Conservation (phyloP, 2,888 invertebrate genomes). For the Agrypnus murinus region DNA sequence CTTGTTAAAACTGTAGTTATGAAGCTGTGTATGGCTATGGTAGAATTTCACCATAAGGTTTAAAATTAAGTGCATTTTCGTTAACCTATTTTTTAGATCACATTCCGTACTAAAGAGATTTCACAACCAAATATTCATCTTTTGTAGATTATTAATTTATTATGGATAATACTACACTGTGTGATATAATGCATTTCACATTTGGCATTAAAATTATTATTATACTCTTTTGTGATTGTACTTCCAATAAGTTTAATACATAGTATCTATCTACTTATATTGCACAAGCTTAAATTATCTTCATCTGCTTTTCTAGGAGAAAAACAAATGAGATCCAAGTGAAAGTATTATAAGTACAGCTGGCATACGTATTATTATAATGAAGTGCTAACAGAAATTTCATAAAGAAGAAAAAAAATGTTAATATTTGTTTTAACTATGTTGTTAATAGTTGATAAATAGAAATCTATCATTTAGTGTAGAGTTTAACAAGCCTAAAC, state of each 20-base stretch:
- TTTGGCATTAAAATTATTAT: slow-evolving; percentile 23
- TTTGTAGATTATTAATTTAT: slow-evolving; percentile 40
- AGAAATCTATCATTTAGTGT: slow-evolving; percentile 44
- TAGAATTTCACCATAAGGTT: slow-evolving; percentile 46
- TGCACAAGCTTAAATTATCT: slow-evolving; percentile 43
- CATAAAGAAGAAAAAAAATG: slow-evolving; percentile 31
- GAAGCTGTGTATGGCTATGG: slow-evolving; percentile 45
- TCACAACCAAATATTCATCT: slow-evolving; percentile 22
- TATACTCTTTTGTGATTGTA: slow-evolving; percentile 46
- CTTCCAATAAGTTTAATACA: slow-evolving; percentile 47
- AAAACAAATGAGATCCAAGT: slow-evolving; percentile 32
- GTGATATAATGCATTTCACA: slow-evolving; percentile 38
- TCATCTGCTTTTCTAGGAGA: slow-evolving; percentile 40
- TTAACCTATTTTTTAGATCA: slow-evolving; percentile 41
- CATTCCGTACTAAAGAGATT: slow-evolving; percentile 37
- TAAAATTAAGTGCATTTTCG: slow-evolving; percentile 37
- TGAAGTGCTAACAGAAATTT: slow-evolving; percentile 43
- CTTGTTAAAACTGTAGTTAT: slow-evolving; percentile 51
- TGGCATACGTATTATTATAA: slow-evolving; percentile 42
- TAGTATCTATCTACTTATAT: slow-evolving; percentile 15
- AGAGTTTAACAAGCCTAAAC: slow-evolving; percentile 44
- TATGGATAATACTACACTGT: slow-evolving; percentile 36
- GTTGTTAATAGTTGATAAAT: slow-evolving; percentile 50
- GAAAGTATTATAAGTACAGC: slow-evolving; percentile 45
- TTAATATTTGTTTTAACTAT: slow-evolving; percentile 43